phyloP scores from a whole-genome alignment of 2,113 vertebrate genomes.

The Protomyctophum bolini region DNA sequence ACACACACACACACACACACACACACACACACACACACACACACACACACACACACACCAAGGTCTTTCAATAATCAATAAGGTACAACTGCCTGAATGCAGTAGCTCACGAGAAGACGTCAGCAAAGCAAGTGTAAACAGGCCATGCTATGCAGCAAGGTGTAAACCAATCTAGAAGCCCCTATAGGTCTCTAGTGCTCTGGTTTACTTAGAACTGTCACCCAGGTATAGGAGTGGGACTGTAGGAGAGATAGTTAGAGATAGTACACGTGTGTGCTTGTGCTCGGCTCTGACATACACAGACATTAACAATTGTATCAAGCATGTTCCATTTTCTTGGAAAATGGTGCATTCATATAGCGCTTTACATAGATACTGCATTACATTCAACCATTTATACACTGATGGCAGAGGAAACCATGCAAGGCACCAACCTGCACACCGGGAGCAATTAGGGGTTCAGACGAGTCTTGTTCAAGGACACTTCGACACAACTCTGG shows the following conservation, averaged over 20 bases:
- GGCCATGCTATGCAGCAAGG: constrained; percentile 21
- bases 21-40: no score
- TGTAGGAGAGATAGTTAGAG: neutral
- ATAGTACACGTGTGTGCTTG: neutral
- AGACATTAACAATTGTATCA: neutral
- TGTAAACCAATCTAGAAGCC: constrained; percentile 41
- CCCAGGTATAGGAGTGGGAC: neutral
- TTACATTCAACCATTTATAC: no score
- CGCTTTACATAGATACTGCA: no score
- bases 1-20: no score
- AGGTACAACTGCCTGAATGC: constrained; percentile 32
- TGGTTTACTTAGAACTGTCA: constrained; percentile 13
- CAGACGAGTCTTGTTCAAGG: no score
- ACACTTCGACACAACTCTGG: no score
- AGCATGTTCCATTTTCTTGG: neutral
- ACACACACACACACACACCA: constrained; percentile 8
- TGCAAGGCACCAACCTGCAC: no score
- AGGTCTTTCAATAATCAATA: constrained; percentile 62
- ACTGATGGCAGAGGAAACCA: no score
- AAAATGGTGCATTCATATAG: no score
- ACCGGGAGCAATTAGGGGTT: no score
- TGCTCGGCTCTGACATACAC: neutral
- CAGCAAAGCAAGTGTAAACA: constrained; percentile 29
- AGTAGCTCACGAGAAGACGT: constrained; percentile 53
- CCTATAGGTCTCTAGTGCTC: constrained; percentile 14